Percentiles rank a stretch among this genome's conserved stretches.
Evolutionary conservation across 2,113 vertebrate genomes (phyloP).

Genomic region (Synodontis membranacea): DNA sequence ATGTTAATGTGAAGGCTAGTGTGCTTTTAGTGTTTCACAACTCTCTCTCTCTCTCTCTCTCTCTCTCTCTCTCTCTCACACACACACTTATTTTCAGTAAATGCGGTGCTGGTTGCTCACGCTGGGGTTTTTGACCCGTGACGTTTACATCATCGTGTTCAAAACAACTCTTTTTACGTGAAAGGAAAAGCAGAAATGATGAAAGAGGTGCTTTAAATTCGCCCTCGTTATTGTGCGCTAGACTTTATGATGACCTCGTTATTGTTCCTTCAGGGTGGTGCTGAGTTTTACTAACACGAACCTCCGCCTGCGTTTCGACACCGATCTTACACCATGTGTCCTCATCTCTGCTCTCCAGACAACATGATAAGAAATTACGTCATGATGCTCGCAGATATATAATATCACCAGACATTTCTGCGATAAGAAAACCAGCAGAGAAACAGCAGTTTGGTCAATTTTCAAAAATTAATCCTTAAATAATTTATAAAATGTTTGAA

Average conservation of each 20-base stretch:
- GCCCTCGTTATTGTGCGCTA: background rate
- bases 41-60: background rate
- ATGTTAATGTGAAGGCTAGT: too few relatives aligned
- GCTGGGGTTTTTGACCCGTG: background rate
- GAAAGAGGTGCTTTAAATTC: background rate
- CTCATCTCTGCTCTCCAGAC: background rate
- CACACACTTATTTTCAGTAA: background rate
- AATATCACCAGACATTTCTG: background rate
- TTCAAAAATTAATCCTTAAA: background rate
- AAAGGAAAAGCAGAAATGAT: background rate
- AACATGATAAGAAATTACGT: background rate
- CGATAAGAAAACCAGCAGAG: background rate
- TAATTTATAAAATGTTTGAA: background rate
- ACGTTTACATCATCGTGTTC: background rate
- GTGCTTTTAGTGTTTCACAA: too few relatives aligned
- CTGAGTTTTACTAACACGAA: background rate
- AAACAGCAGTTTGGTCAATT: background rate
- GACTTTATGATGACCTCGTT: background rate
- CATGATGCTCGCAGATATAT: background rate
- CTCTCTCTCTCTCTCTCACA: background rate
- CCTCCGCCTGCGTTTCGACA: background rate
- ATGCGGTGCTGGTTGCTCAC: too few relatives aligned
- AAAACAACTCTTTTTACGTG: background rate
- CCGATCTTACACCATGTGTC: background rate
- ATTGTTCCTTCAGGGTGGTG: background rate